Evolutionary conservation across 2,113 vertebrate genomes (phyloP), one percentile per base, ranked within the genome.

Genomic region (Phalacrocorax pelagicus): DNA sequence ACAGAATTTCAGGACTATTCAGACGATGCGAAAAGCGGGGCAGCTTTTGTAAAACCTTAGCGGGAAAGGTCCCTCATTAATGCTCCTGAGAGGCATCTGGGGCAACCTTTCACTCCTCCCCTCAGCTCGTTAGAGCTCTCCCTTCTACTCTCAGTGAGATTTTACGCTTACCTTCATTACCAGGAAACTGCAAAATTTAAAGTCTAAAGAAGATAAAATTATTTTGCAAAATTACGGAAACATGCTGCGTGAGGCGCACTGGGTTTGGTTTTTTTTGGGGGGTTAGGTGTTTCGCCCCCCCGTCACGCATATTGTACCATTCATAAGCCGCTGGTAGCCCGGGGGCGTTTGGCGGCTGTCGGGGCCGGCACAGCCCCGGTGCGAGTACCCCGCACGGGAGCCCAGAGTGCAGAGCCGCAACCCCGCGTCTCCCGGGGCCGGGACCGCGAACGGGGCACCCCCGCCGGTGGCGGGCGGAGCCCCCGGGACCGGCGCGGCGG

Each of bases 211-310:
- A 23, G 18, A 15, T 10, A 11, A 46, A 92, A 78, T 11, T 18
- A 46, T 47, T 80, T 80, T 58, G 24, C 32, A 14, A 62, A 62
- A 73, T 52, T 6, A 21, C 19, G 55, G 24, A 12, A 51, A 20
- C 9, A 13, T 1, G 2, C 36, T 13, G 4, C 6, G 20, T 4
- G 12, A 12, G 12, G 5, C 10, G 29, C 18, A 46, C 12, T 13
- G 0, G 4, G 6, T 54, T 78, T 29, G 44, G 15, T 1, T 0
- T 8, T 26, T 42, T 15, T 34, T 24, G 24, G 17, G 46, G 29
- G 29, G 27, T 47, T 57, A 5, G 32, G 20, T n/a, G 51, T 6
- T 4, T 3, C 6, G 40, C 12, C 11, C 8, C 11, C 5, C n/a
- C 14, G 21, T 32, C 63, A 6, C 42, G 12, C 42, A 44, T 44